Conservation (phyloP, 2,113 vertebrate species). For the Neotoma lepida region DNA sequence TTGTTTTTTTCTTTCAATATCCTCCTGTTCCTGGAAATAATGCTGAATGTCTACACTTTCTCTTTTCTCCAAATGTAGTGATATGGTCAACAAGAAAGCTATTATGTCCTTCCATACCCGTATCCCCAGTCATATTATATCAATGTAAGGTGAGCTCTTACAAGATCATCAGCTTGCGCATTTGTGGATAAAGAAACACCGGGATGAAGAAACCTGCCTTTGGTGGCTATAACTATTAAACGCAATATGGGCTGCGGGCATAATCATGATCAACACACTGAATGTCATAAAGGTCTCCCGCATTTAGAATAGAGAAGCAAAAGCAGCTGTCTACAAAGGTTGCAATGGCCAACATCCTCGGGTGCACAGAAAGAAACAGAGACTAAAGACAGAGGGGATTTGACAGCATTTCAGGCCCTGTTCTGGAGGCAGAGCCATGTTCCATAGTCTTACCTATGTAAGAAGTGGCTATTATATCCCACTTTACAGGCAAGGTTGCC, state of each 20-base stretch:
- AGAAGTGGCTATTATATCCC: not conserved
- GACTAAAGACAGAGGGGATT: not conserved
- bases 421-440: not conserved
- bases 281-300: not conserved
- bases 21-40: not conserved
- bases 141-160: not conserved
- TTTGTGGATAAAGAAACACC: not conserved
- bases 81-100: not conserved
- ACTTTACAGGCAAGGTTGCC: not conserved
- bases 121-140: not conserved
- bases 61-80: not conserved
- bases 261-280: not conserved
- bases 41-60: not conserved
- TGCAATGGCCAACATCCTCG: not conserved
- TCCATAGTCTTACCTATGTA: not conserved
- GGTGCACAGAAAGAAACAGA: not conserved
- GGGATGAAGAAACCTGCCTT: not conserved
- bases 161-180: not conserved
- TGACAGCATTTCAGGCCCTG: not conserved
- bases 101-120: not conserved
- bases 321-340: not conserved
- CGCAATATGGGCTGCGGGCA: not conserved
- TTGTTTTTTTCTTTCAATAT: not conserved
- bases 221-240: not conserved
- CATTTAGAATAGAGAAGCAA: not conserved